Evolutionary conservation across 2,888 invertebrate genomes (phyloP).

Genomic region (Plagodis pulveraria): DNA sequence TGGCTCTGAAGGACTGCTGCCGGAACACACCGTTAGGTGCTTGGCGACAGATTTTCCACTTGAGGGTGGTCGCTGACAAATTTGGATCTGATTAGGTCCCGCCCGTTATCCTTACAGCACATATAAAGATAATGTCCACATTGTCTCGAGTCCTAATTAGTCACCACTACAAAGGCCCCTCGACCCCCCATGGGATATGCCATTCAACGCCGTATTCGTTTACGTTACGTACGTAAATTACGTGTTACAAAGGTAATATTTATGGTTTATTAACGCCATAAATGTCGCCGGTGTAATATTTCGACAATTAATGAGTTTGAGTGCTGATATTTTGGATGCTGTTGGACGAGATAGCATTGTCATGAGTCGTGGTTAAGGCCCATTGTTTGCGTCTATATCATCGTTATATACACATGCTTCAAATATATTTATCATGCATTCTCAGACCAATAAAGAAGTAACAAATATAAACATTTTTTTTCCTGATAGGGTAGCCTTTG

Average conservation of each 20-base stretch:
- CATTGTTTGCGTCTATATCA: too few species aligned
- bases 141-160: conserved; percentile 21
- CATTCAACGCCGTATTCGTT: conserved; percentile 12
- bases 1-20: too few species aligned
- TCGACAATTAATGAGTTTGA: conserved; percentile 26
- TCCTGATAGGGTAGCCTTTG: too few species aligned
- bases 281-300: conserved; percentile 34
- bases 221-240: conserved; percentile 22
- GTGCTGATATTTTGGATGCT: conserved; percentile 32
- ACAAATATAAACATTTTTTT: too few species aligned
- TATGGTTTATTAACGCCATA: conserved; percentile 40
- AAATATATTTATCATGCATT: too few species aligned
- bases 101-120: too few species aligned
- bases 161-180: conserved; percentile 11
- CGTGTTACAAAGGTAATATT: conserved; percentile 39
- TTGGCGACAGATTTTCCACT: too few species aligned
- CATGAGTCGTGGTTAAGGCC: not conserved
- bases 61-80: too few species aligned
- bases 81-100: too few species aligned
- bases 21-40: too few species aligned
- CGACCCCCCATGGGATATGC: conserved; percentile 15
- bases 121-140: conserved; percentile 14
- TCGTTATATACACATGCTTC: too few species aligned
- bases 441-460: too few species aligned
- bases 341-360: conserved; percentile 8